Base-by-base conservation (phyloP, 35 echinoderm and acorn worm species). In the Apostichopus parvimensis region DNA sequence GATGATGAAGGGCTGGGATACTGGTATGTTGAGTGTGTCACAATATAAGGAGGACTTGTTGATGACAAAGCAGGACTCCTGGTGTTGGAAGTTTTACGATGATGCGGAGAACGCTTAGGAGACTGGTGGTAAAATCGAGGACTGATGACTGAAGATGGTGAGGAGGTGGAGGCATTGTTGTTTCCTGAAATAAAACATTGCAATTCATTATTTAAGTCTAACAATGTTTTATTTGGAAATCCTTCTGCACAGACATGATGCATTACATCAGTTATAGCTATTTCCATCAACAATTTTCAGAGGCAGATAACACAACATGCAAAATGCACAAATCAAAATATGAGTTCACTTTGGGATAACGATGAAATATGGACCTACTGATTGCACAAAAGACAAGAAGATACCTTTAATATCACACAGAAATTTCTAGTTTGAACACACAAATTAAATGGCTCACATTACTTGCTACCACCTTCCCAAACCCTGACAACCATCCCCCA, bases 121-220 rank as follows among this genome's bases (percentile, higher is more conserved):
- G 86, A 88, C 86, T 88, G 86, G 62, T 88, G 86, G 64, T 88
- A 75, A 14, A 88, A 88, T 52, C 86, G 57, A 9, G 86, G 86
- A 65, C 86, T 88, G 21, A 88, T 88, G 25, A 88, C 64, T 2
- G 57, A 62, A 18, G 84, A 87, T 10, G 86, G 64, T n/a, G 86
- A 87, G 10, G 83, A 87, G 4, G 86, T 88, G 58, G 83, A 88
- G 8, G 86, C 86, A 75, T 88, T 88, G 61, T 88, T 88, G 64
- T 88, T 88, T 17, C 86, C 86, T 88, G 60, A 53, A 45, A 65
- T 24, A 65, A 88, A 62, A 71, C 6, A 9, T 24, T 24, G 28
- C 20, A 17, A 45, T 8, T 78, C 77, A 78, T 24, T 78, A 24
- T 78, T 78, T 10, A 45, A 8, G 17, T 24, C n/a, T 24, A 17